These are phyloP conservation scores for Lomographa bimaculata DNA, from an alignment of 2,888 invertebrate species.

Conservation along the genomic window DNA sequence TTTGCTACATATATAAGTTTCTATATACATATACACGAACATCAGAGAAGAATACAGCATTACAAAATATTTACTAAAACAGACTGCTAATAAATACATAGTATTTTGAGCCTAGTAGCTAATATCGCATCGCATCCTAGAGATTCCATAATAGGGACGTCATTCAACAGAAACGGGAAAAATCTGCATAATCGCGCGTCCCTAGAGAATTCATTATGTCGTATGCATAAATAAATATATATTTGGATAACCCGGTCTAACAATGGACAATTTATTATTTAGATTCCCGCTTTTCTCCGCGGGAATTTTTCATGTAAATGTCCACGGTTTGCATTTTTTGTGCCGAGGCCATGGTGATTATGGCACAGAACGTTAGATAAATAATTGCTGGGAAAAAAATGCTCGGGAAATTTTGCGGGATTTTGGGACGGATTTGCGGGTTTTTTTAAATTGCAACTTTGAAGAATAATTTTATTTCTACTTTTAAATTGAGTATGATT, in stretches of 20 bases:
- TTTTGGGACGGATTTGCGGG: slow-evolving; percentile 11
- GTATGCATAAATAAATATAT: slow-evolving; percentile 74
- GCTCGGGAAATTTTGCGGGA: slow-evolving; percentile 19
- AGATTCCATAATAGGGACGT: slow-evolving; percentile 41
- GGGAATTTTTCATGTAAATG: slow-evolving; percentile 71
- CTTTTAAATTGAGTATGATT: too few species aligned
- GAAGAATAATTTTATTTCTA: too few species aligned
- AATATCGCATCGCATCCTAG: too few species aligned
- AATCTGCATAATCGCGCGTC: slow-evolving; percentile 67
- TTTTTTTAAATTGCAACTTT: too few species aligned
- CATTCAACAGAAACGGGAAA: slow-evolving; percentile 45
- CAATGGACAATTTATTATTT: slow-evolving; percentile 81
- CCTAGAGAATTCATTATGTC: slow-evolving; percentile 72
- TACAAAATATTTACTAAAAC: too few species aligned
- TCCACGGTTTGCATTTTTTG: slow-evolving; percentile 51
- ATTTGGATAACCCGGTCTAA: slow-evolving; percentile 63
- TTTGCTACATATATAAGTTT: too few species aligned
- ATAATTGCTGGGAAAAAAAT: slow-evolving; percentile 44
- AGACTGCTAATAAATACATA: too few species aligned
- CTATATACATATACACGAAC: too few species aligned
- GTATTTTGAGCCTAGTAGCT: too few species aligned
- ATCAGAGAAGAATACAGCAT: too few species aligned
- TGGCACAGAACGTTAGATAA: slow-evolving; percentile 47
- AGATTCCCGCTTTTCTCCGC: slow-evolving; percentile 62
- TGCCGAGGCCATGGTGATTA: slow-evolving; percentile 50